A percentile compares a stretch with the other conserved stretches of the same genome.
These are phyloP conservation scores for Otocyon megalotis DNA, from an alignment of 2,113 vertebrate species.

Conservation along the genomic window DNA sequence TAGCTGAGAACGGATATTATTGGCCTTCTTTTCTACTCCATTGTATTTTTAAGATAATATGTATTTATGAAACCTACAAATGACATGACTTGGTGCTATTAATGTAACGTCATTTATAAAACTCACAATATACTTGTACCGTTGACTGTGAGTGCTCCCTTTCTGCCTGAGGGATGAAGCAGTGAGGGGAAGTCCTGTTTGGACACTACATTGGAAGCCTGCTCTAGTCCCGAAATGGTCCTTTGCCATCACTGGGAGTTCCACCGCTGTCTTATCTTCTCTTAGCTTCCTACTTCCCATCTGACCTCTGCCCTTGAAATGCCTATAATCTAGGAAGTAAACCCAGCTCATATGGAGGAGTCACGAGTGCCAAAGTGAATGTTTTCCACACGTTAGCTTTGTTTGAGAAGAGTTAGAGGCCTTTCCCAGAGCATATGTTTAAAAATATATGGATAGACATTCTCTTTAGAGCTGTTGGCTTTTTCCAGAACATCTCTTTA, in stretches of 20 bases:
- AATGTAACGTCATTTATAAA: not conserved
- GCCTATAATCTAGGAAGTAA: not conserved
- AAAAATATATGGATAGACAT: not conserved
- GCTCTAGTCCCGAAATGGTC: not conserved
- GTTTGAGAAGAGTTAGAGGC: not conserved
- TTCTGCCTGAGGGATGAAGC: not conserved
- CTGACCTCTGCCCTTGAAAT: not conserved
- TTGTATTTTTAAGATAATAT: not conserved
- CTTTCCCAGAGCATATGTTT: not conserved
- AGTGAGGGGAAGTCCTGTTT: not conserved
- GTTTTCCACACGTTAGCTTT: not conserved
- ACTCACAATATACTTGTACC: not conserved
- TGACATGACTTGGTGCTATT: not conserved
- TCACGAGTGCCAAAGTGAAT: not conserved
- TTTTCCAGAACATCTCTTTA: not conserved
- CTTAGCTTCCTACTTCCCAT: not conserved
- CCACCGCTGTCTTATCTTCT: not conserved
- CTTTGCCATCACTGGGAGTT: not conserved
- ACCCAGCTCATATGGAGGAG: not conserved
- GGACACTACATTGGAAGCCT: not conserved
- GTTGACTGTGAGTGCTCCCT: not conserved
- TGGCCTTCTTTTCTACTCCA: not conserved
- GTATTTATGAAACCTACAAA: not conserved
- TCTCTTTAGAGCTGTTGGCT: not conserved
- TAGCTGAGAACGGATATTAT: not conserved